These are phyloP conservation scores for Drosophila varians DNA, from an alignment of 1,140 invertebrate genomes.

Conservation along the genomic window DNA sequence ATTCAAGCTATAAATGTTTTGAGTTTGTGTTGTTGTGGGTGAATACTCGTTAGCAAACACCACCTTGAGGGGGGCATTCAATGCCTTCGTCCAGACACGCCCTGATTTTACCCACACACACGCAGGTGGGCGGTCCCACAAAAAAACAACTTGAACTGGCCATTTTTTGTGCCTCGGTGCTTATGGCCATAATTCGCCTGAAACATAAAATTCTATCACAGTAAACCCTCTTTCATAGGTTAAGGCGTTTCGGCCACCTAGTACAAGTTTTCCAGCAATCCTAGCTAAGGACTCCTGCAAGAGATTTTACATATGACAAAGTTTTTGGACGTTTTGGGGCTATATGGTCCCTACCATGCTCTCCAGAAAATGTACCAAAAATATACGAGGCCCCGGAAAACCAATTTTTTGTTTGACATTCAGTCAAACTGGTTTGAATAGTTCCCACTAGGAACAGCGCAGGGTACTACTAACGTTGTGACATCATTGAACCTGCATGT, in stretches of 20 bases:
- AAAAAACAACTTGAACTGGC: conserved; percentile 7
- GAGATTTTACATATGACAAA: too few relatives aligned
- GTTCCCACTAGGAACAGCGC: too few relatives aligned
- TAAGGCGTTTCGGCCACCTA: conserved; percentile 29
- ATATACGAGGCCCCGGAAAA: too few relatives aligned
- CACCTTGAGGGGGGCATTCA: conserved; percentile 3
- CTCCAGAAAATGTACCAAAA: too few relatives aligned
- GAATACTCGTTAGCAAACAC: conserved; percentile 29
- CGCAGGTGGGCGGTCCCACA: conserved; percentile 22
- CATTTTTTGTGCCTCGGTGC: conserved; percentile 5
- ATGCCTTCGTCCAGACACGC: conserved; percentile 40
- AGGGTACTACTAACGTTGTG: conserved; percentile 40
- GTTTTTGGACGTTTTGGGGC: too few relatives aligned
- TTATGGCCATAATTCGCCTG: conserved; percentile 33
- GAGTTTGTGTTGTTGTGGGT: not conserved
- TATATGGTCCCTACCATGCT: too few relatives aligned
- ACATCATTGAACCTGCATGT: conserved; percentile 61
- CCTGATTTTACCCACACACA: conserved; percentile 12
- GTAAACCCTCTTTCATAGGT: conserved; percentile 71
- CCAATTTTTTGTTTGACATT: conserved; percentile 52
- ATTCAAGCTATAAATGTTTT: too few relatives aligned
- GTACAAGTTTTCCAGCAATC: conserved; percentile 27
- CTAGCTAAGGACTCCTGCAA: too few relatives aligned
- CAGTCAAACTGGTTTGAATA: too few relatives aligned
- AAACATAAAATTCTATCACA: conserved; percentile 45